phyloP scores from a whole-genome alignment of 2,797 vertebrate species.

The Danio aesculapii region DNA sequence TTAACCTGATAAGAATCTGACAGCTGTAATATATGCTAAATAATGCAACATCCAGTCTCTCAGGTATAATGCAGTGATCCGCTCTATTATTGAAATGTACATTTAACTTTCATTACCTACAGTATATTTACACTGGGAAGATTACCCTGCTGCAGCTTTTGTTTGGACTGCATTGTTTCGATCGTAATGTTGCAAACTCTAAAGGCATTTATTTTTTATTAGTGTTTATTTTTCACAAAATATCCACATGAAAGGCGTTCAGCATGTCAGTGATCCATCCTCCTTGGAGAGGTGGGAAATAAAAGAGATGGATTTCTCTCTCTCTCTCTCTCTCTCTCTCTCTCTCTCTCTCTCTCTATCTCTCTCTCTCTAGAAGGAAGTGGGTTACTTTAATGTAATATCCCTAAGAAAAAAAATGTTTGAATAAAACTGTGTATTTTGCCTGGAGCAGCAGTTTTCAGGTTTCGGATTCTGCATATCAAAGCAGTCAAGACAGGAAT shows the following conservation, averaged over 20 bases:
- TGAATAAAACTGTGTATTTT: slow-evolving; percentile 46
- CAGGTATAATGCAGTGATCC: slow-evolving; percentile 36
- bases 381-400: slow-evolving; percentile 53
- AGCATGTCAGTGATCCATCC: slow-evolving; percentile 34
- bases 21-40: slow-evolving; percentile 57
- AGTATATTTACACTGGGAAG: slow-evolving; percentile 42
- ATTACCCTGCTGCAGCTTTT: slow-evolving; percentile 16
- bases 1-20: slow-evolving; percentile 55
- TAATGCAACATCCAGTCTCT: slow-evolving; percentile 48
- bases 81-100: slow-evolving; percentile 55
- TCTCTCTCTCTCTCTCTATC: not conserved
- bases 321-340: not conserved
- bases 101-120: slow-evolving; percentile 52
- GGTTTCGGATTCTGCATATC: slow-evolving; percentile 52
- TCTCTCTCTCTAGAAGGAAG: slow-evolving; percentile 14
- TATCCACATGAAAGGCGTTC: slow-evolving; percentile 28
- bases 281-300: slow-evolving; percentile 37
- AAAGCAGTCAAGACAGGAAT: slow-evolving; percentile 49
- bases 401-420: slow-evolving; percentile 30
- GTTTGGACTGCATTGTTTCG: slow-evolving; percentile 42
- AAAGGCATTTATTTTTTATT: slow-evolving; percentile 21
- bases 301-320: slow-evolving; percentile 39
- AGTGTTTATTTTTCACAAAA: slow-evolving; percentile 38
- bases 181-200: slow-evolving; percentile 34
- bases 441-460: slow-evolving; percentile 56